These are phyloP conservation scores for Limenitis camilla DNA, from an alignment of 2,888 invertebrate species.

Conservation along the genomic window DNA sequence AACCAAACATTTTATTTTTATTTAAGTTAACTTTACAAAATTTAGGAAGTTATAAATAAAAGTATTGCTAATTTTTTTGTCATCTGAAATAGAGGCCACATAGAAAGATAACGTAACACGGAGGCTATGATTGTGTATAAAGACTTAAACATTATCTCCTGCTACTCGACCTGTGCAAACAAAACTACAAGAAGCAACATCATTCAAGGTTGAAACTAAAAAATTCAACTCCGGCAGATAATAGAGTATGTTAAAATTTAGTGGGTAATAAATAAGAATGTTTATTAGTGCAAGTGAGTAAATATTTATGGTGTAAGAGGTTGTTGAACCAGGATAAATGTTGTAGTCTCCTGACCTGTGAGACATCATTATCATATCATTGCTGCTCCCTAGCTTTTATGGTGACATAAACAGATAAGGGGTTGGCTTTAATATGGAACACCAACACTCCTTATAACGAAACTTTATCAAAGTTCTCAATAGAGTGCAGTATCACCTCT, in stretches of 20 bases:
- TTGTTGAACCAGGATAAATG: constrained; percentile 11
- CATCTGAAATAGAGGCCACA: not conserved
- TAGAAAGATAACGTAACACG: not conserved
- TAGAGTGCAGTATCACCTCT: no score
- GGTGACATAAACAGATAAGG: not conserved
- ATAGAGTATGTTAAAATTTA: not conserved
- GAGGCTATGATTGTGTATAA: not conserved
- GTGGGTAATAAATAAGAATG: not conserved
- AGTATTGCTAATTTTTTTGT: not conserved
- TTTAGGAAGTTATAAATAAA: not conserved
- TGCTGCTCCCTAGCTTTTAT: not conserved
- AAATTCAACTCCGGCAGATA: not conserved
- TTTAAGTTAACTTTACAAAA: not conserved
- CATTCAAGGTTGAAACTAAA: not conserved
- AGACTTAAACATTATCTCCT: not conserved
- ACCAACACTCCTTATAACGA: no score
- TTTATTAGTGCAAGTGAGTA: not conserved
- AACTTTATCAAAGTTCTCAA: no score
- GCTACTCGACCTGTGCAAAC: not conserved
- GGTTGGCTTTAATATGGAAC: no score
- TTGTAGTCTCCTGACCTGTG: constrained; percentile 1
- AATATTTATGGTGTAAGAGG: constrained; percentile 8
- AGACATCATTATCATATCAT: not conserved
- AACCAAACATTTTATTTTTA: no score
- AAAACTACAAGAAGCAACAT: not conserved